These are phyloP conservation scores for Microcebus tavaratra DNA, from an alignment of 2,113 vertebrate genomes.

Conservation along the genomic window DNA sequence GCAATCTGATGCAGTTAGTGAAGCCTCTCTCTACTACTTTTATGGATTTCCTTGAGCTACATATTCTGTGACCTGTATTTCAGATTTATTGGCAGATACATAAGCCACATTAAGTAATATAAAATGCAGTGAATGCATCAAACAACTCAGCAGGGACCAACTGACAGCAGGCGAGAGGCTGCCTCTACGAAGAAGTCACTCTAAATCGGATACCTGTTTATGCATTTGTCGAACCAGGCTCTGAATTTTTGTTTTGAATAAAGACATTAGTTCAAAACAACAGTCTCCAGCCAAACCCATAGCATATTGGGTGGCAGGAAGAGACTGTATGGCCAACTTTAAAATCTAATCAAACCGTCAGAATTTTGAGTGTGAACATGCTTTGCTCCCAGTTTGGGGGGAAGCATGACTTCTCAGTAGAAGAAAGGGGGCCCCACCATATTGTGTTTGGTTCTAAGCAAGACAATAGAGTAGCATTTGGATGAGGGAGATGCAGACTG, in stretches of 20 bases:
- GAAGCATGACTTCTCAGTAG: neutral
- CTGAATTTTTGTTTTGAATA: constrained; percentile 74
- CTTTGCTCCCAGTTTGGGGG: neutral
- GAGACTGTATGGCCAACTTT: constrained; percentile 25
- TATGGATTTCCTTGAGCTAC: constrained; percentile 86
- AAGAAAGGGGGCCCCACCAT: neutral
- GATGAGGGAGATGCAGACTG: neutral
- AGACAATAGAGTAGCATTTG: constrained; percentile 30
- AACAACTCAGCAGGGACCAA: constrained; percentile 80
- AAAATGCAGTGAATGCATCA: constrained; percentile 84
- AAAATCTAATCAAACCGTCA: constrained; percentile 64
- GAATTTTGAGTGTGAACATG: constrained; percentile 32
- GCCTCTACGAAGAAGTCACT: constrained; percentile 77
- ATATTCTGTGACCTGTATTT: constrained; percentile 86
- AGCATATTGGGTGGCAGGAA: constrained; percentile 39
- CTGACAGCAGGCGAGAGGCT: constrained; percentile 78
- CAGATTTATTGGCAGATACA: constrained; percentile 88
- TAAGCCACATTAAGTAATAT: constrained; percentile 86
- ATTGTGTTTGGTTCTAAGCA: neutral
- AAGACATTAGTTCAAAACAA: constrained; percentile 75
- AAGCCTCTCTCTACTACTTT: constrained; percentile 86
- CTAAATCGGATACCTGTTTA: constrained; percentile 76
- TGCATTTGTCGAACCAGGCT: constrained; percentile 72
- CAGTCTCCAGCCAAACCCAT: constrained; percentile 35
- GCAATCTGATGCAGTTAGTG: constrained; percentile 82